Conservation (phyloP, 2,797 vertebrate species). For the Austrolebias charrua region DNA sequence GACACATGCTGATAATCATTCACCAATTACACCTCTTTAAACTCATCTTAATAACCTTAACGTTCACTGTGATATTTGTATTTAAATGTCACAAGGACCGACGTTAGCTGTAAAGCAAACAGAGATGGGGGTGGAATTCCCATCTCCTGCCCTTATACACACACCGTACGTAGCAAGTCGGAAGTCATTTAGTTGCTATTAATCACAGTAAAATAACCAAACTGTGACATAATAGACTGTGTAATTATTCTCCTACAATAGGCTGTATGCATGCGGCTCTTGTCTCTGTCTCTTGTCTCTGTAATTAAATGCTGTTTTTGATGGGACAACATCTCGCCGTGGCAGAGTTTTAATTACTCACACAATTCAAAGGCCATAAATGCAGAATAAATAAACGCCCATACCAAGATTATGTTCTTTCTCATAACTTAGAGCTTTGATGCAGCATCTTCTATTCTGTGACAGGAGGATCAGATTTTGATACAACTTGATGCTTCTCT, state of each 20-base stretch:
- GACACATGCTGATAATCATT: not conserved
- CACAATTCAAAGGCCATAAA: slow-evolving; percentile 19
- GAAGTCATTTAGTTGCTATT: slow-evolving; percentile 17
- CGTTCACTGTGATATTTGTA: not conserved
- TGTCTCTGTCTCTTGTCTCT: slow-evolving; percentile 27
- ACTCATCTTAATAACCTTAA: not conserved
- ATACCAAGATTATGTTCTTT: not conserved
- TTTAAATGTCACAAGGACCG: slow-evolving; percentile 1
- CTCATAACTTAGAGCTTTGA: not conserved
- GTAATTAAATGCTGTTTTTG: slow-evolving; percentile 34
- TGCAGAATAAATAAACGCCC: not conserved
- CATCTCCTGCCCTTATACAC: slow-evolving; percentile 1
- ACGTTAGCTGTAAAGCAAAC: not conserved
- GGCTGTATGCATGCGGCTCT: slow-evolving; percentile 8
- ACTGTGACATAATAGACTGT: slow-evolving; percentile 23
- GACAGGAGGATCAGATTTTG: slow-evolving; percentile 1
- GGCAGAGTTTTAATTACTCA: slow-evolving; percentile 34
- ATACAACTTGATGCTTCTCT: not conserved
- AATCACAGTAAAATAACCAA: slow-evolving; percentile 26
- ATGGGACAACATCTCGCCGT: slow-evolving; percentile 4
- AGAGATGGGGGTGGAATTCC: not conserved
- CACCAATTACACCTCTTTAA: not conserved
- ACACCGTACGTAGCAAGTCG: slow-evolving; percentile 7
- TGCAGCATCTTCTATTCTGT: not conserved
- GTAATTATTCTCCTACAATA: slow-evolving; percentile 29